Base-by-base conservation (phyloP, 2,888 invertebrate genomes). In the Orthosia incerta region DNA sequence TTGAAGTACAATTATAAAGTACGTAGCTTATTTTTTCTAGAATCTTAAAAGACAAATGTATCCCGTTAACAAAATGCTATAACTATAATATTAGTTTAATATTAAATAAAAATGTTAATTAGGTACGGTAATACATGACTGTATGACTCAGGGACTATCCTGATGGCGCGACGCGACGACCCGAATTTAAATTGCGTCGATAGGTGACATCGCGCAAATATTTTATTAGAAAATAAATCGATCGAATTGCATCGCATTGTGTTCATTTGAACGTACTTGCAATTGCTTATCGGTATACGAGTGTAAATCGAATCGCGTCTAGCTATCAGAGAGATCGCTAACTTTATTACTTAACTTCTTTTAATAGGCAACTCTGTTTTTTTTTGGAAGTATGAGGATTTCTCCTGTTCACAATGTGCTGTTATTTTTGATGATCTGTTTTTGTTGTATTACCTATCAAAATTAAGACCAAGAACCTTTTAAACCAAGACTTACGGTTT, bases 11-110 rank as follows among this genome's bases (percentile, higher is more conserved):
- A 51, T 50, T 63, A 61, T 31, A 62, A 26, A 48, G 48, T 51
- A 55, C 50, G 18, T 45, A 56, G 45, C 26, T 46, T 39, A 39
- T 61, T 62, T 61, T 26, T 65, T 71, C 4, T 46, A 76, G 51
- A 66, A 57, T 73, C 56, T 72, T 39, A 55, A 56, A 53, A 20
- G 13, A 48, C 7, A 48, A 23, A 51, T 72, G 66, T 79, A 79
- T n/a, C 3, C 51, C 39, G n/a, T 51, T 13, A 51, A 56, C 5
- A 55, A 65, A 46, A 31, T 48, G 16, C 39, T 55, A 72, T n/a
- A 48, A 50, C 46, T 20, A 18, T 51, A 46, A 57, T 46, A 51
- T 5, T 57, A 57, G 20, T 67, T 59, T 53, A 46, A 45, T 60
- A 60, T 46, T 60, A 15, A 39, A 51, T 45, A 46, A 16, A 51